These are phyloP conservation scores for Achatina immaculata DNA, from an alignment of 1,140 invertebrate species.

Conservation along the genomic window DNA sequence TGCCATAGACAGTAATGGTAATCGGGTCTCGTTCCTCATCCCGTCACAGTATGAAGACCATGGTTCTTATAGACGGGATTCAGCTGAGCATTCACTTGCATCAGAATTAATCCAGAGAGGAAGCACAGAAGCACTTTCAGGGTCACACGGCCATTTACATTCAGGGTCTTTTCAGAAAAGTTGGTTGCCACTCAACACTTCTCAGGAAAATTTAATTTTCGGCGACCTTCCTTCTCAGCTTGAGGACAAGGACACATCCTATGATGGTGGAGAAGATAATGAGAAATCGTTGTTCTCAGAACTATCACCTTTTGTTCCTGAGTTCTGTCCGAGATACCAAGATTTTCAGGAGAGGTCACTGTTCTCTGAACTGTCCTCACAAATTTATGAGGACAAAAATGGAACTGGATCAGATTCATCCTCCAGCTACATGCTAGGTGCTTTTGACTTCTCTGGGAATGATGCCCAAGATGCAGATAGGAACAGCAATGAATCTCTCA, in stretches of 20 bases:
- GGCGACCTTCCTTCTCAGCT: background rate
- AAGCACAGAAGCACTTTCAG: background rate
- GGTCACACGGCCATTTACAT: background rate
- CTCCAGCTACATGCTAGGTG: conserved; percentile 17
- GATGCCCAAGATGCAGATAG: background rate
- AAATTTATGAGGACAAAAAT: conserved; percentile 20
- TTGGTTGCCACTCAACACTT: background rate
- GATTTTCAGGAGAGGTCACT: conserved; percentile 21
- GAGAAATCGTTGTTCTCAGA: conserved; percentile 11
- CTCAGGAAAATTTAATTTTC: background rate
- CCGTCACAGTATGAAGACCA: background rate
- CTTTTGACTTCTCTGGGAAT: conserved; percentile 24
- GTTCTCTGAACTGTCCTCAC: conserved; percentile 33
- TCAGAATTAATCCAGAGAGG: background rate
- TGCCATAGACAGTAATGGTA: background rate
- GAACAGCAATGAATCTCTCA: conserved; percentile 24
- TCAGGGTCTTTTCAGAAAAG: background rate
- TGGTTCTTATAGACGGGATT: background rate
- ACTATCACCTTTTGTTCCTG: background rate
- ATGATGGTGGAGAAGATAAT: background rate
- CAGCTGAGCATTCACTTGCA: background rate
- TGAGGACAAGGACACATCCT: conserved; percentile 2
- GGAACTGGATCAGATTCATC: conserved; percentile 23
- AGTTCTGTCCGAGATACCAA: background rate
- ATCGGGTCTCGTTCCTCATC: background rate